Base-by-base conservation (phyloP, 2,888 invertebrate genomes). In the Apamea epomidion region DNA sequence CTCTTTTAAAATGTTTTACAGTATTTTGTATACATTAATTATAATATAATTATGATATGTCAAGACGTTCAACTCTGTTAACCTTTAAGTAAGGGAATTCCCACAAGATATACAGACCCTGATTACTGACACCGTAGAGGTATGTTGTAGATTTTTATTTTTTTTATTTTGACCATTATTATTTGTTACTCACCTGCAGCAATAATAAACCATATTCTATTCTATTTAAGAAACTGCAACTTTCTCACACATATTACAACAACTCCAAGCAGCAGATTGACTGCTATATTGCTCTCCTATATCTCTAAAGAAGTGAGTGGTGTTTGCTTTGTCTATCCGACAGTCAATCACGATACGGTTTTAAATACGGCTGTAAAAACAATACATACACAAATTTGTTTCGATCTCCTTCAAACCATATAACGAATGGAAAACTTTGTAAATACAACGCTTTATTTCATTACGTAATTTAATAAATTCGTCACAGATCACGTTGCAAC, bases 401-500 rank as follows among this genome's bases (percentile, higher is more conserved):
- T 60, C 48, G 4, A 69, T 69, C 29, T 0, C 62, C 54, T 32
- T 32, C 12, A 74, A 74, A 45, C n/a, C 65, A 25, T 32, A 51
- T 8, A 71, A 54, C 45, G 16, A 64, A 72, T 72, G 68, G 83
- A 68, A 82, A 82, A 54, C 12, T 76, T 82, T 10, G 25, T n/a
- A 37, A 29, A 60, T n/a, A 68, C 12, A 37, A 64, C 29, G 42
- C 58, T 21, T 54, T 62, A 76, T 54, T 62, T 68, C 21, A 37
- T 82, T 68, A 77, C 82, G 68, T 48, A 37, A 83, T 58, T 21
- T 54, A 10, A 54, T 45, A 37, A 68, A 72, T 37, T 48, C 68
- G 72, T 51, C 62, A 32, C 16, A 7, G 29, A 54, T 72, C 82
- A 82, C 82, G 82, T 83, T 74, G 69, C 69, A 54, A 29, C 25